Conservation (phyloP, 2,113 vertebrate species). For the Eublepharis macularius region DNA sequence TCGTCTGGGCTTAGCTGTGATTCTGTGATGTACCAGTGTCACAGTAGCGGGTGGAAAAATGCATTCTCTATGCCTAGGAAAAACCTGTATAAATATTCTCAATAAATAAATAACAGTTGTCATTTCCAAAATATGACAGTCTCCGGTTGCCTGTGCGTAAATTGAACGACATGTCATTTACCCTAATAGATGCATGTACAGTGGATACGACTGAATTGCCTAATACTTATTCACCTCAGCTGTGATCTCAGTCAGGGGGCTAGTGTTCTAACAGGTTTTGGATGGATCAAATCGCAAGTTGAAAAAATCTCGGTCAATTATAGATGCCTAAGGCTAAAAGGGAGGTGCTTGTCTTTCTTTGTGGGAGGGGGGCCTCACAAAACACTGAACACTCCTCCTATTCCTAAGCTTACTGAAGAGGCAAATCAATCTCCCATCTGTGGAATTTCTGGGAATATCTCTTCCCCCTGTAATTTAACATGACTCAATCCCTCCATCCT, state of each 20-base stretch:
- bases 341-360: constrained; percentile 65
- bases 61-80: constrained; percentile 68
- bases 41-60: constrained; percentile 67
- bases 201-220: constrained; percentile 72
- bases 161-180: constrained; percentile 79
- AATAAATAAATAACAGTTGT: constrained; percentile 86
- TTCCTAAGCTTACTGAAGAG: constrained; percentile 66
- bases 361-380: constrained; percentile 4
- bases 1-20: constrained; percentile 43
- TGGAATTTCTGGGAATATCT: constrained; percentile 82
- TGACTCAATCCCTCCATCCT: constrained; percentile 76
- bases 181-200: constrained; percentile 79
- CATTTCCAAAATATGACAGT: constrained; percentile 83
- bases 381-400: constrained; percentile 64
- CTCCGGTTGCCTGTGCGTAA: constrained; percentile 80
- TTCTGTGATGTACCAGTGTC: constrained; percentile 42
- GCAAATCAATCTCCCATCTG: constrained; percentile 70
- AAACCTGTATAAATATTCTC: constrained; percentile 81
- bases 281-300: constrained; percentile 83
- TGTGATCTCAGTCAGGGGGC: constrained; percentile 79
- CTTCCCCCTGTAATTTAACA: constrained; percentile 80
- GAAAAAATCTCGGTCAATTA: constrained; percentile 82
- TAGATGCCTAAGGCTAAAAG: constrained; percentile 74
- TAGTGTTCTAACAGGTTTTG: constrained; percentile 79
- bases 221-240: constrained; percentile 81